phyloP scores from a whole-genome alignment of 2,113 vertebrate genomes.

The Antennarius striatus region DNA sequence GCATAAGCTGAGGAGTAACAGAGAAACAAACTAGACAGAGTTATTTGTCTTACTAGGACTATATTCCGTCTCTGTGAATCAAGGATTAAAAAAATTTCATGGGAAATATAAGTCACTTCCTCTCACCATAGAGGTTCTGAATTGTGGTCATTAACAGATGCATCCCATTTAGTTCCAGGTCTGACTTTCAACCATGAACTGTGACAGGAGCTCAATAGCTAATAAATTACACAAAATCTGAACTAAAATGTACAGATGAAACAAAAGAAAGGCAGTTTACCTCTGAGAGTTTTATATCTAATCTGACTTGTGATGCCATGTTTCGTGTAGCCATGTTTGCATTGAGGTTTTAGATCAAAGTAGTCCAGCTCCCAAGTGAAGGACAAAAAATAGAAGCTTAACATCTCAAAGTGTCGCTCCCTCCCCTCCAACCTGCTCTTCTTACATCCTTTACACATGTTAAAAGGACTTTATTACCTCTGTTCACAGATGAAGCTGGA shows the following conservation, averaged over 20 bases:
- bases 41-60: conserved; percentile 28
- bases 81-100: conserved; percentile 7
- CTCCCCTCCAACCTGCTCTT: no score
- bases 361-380: neutral
- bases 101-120: conserved; percentile 44
- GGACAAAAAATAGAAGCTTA: conserved; percentile 13
- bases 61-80: conserved; percentile 3
- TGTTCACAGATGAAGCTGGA: no score
- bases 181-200: neutral
- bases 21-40: conserved; percentile 35
- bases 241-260: conserved; percentile 4
- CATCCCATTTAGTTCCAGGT: conserved; percentile 29
- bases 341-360: conserved; percentile 4
- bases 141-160: conserved; percentile 6
- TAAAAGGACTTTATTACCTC: no score
- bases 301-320: conserved; percentile 46
- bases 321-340: conserved; percentile 43
- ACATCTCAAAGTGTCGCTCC: conserved; percentile 8
- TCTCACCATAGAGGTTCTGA: neutral
- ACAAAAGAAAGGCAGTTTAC: neutral
- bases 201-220: conserved; percentile 3
- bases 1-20: conserved; percentile 7
- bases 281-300: conserved; percentile 15
- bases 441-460: no score
- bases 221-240: conserved; percentile 6